phyloP scores from a whole-genome alignment of 2,888 invertebrate genomes.

The Gibbula magus region DNA sequence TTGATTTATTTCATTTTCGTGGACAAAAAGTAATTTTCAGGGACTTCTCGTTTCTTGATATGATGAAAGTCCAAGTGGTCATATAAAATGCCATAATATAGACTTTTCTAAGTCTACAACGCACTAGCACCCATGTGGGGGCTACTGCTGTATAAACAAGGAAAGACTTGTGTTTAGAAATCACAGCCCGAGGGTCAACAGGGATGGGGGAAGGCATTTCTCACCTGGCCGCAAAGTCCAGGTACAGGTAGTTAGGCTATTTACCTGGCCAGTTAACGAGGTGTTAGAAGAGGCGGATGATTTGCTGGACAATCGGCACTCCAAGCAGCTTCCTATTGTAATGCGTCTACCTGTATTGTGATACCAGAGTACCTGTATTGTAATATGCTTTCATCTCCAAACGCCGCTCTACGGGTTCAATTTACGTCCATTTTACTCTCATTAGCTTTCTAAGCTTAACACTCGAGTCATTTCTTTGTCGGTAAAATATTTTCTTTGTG shows the following conservation, averaged over 20 bases:
- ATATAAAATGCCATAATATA: too few species aligned
- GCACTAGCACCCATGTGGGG: neutral
- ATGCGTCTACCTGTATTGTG: neutral
- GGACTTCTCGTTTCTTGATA: too few species aligned
- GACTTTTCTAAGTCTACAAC: neutral
- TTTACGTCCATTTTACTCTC: too few species aligned
- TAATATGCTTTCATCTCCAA: too few species aligned
- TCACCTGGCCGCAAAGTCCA: neutral
- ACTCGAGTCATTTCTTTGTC: too few species aligned
- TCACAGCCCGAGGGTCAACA: conserved; percentile 1
- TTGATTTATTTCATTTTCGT: too few species aligned
- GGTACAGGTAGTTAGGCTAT: neutral
- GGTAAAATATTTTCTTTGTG: too few species aligned
- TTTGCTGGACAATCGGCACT: neutral
- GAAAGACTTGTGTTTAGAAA: neutral
- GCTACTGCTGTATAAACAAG: neutral
- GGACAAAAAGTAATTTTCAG: too few species aligned
- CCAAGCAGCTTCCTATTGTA: neutral
- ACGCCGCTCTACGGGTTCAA: too few species aligned
- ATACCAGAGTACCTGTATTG: too few species aligned
- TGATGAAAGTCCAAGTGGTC: too few species aligned
- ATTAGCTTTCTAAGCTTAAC: too few species aligned
- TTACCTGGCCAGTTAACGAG: neutral
- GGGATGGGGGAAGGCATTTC: conserved; percentile 3
- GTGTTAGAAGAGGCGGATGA: neutral